Evolutionary conservation across 2,888 invertebrate species (phyloP).

Genomic region (Agrotis ipsilon): DNA sequence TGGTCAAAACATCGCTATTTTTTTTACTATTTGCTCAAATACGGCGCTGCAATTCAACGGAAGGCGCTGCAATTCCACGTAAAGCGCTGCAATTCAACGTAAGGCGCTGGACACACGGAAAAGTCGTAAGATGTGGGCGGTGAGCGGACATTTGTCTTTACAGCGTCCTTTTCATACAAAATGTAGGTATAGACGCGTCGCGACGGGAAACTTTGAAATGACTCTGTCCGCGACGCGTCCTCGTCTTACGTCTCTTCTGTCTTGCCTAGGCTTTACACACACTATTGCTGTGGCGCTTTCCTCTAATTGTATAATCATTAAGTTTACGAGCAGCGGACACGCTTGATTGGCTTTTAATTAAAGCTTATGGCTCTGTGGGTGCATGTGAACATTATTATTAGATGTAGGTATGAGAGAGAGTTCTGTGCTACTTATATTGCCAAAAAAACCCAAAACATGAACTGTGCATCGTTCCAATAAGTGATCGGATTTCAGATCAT

Average conservation of each 20-base stretch:
- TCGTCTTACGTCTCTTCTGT: no score
- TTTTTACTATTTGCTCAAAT: slow-evolving; percentile 1
- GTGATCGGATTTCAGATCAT: neutral
- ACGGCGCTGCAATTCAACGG: no score
- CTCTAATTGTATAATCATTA: slow-evolving; percentile 50
- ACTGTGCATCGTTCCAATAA: neutral
- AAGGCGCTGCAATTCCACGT: no score
- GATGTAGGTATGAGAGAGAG: neutral
- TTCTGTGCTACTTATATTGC: neutral
- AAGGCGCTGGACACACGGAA: no score
- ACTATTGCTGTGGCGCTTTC: slow-evolving; percentile 11
- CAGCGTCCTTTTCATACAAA: no score
- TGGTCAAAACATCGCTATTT: slow-evolving; percentile 56
- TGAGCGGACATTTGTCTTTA: no score
- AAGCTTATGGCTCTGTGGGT: slow-evolving; percentile 25
- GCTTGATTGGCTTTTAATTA: slow-evolving; percentile 61
- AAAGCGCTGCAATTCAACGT: no score
- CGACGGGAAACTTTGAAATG: no score
- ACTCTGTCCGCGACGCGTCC: no score
- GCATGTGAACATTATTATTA: slow-evolving; percentile 7
- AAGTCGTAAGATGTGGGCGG: no score
- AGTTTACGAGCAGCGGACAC: slow-evolving; percentile 49
- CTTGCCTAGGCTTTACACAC: neutral
- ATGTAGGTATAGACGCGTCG: no score
- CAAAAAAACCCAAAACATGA: no score